These are phyloP conservation scores for Bungarus multicinctus DNA, from an alignment of 2,113 vertebrate species.

Conservation along the genomic window DNA sequence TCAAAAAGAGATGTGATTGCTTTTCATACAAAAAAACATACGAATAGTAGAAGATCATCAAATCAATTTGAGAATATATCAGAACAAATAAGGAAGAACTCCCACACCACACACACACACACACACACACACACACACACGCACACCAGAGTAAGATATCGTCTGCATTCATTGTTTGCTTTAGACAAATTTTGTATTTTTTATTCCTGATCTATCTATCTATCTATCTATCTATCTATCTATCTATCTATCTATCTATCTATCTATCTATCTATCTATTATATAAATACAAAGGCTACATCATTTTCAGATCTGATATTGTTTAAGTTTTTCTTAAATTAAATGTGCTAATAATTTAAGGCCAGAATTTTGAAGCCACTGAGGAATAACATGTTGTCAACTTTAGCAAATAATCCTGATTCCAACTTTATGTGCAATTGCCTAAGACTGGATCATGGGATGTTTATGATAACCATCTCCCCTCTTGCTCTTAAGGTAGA, in stretches of 20 bases:
- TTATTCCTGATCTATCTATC: slow-evolving; percentile 17
- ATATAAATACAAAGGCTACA: background rate
- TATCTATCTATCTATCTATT: no score
- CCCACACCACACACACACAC: background rate
- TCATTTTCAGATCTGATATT: background rate
- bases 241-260: no score
- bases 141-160: rapidly evolving
- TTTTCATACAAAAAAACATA: background rate
- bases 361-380: background rate
- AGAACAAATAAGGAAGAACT: background rate
- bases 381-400: background rate
- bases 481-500: background rate
- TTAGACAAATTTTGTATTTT: slow-evolving; percentile 19
- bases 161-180: background rate
- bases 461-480: slow-evolving; percentile 21
- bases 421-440: background rate
- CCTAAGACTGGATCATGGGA: background rate
- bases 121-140: background rate
- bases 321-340: background rate
- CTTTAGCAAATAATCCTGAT: background rate
- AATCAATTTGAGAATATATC: background rate
- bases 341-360: background rate
- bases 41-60: background rate
- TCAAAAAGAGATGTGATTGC: background rate
- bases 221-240: no score